A percentile compares a stretch with the other conserved stretches of the same genome.
phyloP scores from a whole-genome alignment of 1,140 invertebrate species.

The Drosophila funebris region DNA sequence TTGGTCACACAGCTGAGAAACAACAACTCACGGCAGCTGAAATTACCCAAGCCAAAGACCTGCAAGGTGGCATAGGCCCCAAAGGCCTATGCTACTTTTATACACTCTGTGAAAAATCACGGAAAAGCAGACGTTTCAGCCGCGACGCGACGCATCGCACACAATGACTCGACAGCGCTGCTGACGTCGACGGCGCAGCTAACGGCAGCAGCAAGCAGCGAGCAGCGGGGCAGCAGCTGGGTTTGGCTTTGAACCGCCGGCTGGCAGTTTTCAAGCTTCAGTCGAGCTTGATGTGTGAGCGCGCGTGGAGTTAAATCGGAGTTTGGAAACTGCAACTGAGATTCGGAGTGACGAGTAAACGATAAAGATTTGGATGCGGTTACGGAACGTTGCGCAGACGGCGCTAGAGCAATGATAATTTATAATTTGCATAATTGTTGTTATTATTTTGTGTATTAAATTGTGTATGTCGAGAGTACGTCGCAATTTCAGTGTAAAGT shows the following conservation, averaged over 20 bases:
- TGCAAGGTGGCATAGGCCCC: conserved; percentile 67
- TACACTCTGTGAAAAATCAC: conserved; percentile 71
- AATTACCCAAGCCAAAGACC: conserved; percentile 76
- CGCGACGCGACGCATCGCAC: conserved; percentile 25
- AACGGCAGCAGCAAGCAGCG: not conserved
- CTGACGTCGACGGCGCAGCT: not conserved
- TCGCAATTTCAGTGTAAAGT: conserved; percentile 39
- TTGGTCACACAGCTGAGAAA: conserved; percentile 78
- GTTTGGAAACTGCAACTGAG: not conserved
- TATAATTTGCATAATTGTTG: conserved; percentile 78
- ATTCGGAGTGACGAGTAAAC: not conserved
- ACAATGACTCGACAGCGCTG: conserved; percentile 48
- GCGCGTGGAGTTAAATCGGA: conserved; percentile 36
- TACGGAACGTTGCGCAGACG: conserved; percentile 62
- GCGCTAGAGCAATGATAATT: conserved; percentile 64
- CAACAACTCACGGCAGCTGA: conserved; percentile 71
- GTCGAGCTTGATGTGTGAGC: conserved; percentile 54
- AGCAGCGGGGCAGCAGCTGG: conserved; percentile 25
- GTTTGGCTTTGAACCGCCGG: conserved; percentile 45
- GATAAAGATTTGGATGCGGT: conserved; percentile 19
- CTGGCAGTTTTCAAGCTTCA: conserved; percentile 60
- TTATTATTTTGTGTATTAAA: conserved; percentile 62
- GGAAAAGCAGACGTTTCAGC: conserved; percentile 55
- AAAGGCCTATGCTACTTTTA: conserved; percentile 42
- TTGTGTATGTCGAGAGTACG: conserved; percentile 52